Evolutionary conservation across 2,113 vertebrate genomes (phyloP), one percentile per base, ranked within the genome.

Genomic region (Leucosticte australis): DNA sequence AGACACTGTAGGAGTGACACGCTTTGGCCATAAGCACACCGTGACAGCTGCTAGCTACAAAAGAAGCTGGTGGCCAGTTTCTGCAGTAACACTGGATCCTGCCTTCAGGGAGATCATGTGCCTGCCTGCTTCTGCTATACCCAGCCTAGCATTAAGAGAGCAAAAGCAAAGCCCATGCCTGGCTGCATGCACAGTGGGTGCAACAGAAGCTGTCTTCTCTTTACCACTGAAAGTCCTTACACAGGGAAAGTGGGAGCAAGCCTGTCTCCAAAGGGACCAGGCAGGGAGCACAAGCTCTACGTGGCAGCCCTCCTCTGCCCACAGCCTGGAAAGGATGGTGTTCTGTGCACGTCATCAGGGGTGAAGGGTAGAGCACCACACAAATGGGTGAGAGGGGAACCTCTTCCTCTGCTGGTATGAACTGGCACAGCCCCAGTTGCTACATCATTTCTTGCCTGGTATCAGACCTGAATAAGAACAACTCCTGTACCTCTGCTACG

Each of bases 41-140:
- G 18, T 78, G 93, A 96, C 95, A 97, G 94, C 79, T 96, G 95
- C 92, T 81, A 67, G 93, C 75, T 97, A 90, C 88, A 89, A 77
- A 93, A 81, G 85, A 93, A 96, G 88, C 92, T 90, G 92, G 94
- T 96, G 96, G 79, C 88, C 92, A 96, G 93, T 96, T 94, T 92
- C 93, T 96, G 82, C 93, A 97, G 93, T 93, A 96, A 96, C 90
- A 90, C 73, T 93, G 93, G 73, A 90, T 93, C 52, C 88, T 94
- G 85, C 90, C 88, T 95, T 90, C 31, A 1, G 90, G 95, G 79
- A 89, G 68, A 92, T 92, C 80, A 73, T 94, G 83, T 68, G 83
- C 92, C 76, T 77, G 87, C 68, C 90, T 89, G 85, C 64, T 81
- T 81, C 90, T 75, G 75, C 71, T 87, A 31, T 30, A 86, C 31